A percentile compares a stretch with the other conserved stretches of the same genome.
These are phyloP conservation scores for Chesias legatella DNA, from an alignment of 2,888 invertebrate species.

Conservation along the genomic window DNA sequence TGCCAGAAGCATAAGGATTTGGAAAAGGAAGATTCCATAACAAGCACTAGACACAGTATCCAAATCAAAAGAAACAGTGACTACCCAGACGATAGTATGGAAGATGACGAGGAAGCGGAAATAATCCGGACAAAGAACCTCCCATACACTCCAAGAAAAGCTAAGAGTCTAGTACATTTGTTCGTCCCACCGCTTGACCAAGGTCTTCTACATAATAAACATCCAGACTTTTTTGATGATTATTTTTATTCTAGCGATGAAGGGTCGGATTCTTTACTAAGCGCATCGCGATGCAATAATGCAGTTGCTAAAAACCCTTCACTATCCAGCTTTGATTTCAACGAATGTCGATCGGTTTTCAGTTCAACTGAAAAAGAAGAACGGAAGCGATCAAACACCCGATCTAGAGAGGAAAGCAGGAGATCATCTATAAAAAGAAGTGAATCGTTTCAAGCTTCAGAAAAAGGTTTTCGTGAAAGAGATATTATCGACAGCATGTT, in stretches of 20 bases:
- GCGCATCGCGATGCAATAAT: constrained; percentile 78
- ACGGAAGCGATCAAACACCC: constrained; percentile 57
- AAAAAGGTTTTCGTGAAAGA: constrained; percentile 66
- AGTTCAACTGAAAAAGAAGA: constrained; percentile 77
- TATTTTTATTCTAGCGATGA: constrained; percentile 82
- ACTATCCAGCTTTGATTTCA: constrained; percentile 62
- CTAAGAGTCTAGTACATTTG: constrained; percentile 85
- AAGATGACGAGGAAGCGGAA: constrained; percentile 81
- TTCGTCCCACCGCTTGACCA: constrained; percentile 83
- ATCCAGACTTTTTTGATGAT: constrained; percentile 78
- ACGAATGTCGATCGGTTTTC: constrained; percentile 79
- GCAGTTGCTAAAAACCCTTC: constrained; percentile 60
- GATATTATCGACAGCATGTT: constrained; percentile 82
- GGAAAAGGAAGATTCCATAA: constrained; percentile 76
- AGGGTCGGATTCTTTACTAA: constrained; percentile 85
- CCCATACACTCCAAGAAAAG: constrained; percentile 89
- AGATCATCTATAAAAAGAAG: constrained; percentile 66
- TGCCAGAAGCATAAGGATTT: constrained; percentile 55
- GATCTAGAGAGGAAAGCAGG: constrained; percentile 61
- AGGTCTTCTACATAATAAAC: constrained; percentile 77
- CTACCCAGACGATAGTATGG: constrained; percentile 70
- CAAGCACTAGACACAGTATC: constrained; percentile 76
- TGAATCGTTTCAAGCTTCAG: constrained; percentile 73
- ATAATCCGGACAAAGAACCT: constrained; percentile 89
- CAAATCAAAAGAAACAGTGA: constrained; percentile 69